Evolutionary conservation across 2,888 invertebrate species (phyloP), one percentile per base, ranked within the genome.

Genomic region (Orthonychiurus folsomi): DNA sequence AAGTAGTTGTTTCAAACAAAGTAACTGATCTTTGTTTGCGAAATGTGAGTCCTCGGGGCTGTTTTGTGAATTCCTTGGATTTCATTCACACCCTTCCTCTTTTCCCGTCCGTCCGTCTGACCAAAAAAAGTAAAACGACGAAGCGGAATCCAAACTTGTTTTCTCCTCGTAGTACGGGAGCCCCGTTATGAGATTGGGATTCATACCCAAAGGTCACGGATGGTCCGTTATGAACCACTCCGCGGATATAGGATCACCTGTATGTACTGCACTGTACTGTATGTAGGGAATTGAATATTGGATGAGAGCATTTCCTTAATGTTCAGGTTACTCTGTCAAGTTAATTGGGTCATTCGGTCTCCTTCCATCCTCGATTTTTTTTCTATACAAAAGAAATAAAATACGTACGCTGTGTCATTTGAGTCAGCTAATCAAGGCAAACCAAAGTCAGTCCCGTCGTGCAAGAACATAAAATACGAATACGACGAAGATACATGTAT

Each of bases 241-340:
- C 9, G 5, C 15, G 5, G 9, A 37, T 37, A n/a, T n/a, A n/a
- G n/a, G n/a, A n/a, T n/a, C n/a, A n/a, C n/a, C n/a, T n/a, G n/a
- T n/a, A n/a, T n/a, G n/a, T n/a, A n/a, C n/a, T n/a, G n/a, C n/a
- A n/a, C 5, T 47, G 12, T 47, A 12, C 15, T 47, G 48, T 47
- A 47, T 47, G 48, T 47, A 12, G 48, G 15, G n/a, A n/a, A n/a
- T n/a, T n/a, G n/a, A n/a, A n/a, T n/a, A n/a, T n/a, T n/a, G n/a
- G n/a, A n/a, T n/a, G n/a, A n/a, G n/a, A 3, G 52, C 37, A 56
- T 56, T 56, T 56, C 56, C 56, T 56, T 56, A 56, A 28, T 56
- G 25, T 23, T 26, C 48, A 59, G 59, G 59, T 59, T 50, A 59
- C 59, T 50, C 59, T 59, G 59, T 48, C 59, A 59, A 59, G 59